Evolutionary conservation across 1,140 invertebrate species (phyloP), one percentile per base, ranked within the genome.

Genomic region (Micrasema longulum): DNA sequence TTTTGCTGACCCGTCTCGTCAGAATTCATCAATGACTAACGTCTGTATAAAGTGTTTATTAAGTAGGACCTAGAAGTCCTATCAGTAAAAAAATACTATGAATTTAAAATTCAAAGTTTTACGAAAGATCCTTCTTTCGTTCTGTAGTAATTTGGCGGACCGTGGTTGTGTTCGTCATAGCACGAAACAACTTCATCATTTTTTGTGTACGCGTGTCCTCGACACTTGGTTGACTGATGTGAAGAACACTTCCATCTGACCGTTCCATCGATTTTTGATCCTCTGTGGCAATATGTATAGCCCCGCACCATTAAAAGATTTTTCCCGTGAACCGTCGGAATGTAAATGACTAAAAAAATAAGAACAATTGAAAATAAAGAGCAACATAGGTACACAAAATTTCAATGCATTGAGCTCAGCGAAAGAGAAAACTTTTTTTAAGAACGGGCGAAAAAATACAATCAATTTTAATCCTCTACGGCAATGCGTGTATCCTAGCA

Each of bases 161-260:
- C 22, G 16, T 71, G 69, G 23, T 71, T 71, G 22, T 71, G 69
- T 11, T 18, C 16, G 3, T 23, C 38, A 10, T n/a, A 50, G 14
- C n/a, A n/a, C 4, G 4, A 5, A 0, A 52, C 31, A n/a, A 71
- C 3, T 1, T 16, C 22, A n/a, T 43, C 47, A 14, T 52, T 35
- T 16, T 23, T 36, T 12, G 57, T 71, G 22, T 23, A 64, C n/a
- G 50, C 69, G n/a, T 20, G 22, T 20, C 45, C 69, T 18, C 48
- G 18, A 35, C 69, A 71, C 1, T 43, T 10, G 14, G 23, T 64
- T n/a, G 16, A 36, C 14, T 60, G 22, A 11, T 71, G 20, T n/a
- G 60, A 47, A 10, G 63, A 71, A 31, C 69, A 71, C 26, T 45
- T 5, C 69, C 60, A 71, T 14, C 63, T 53, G 14, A 18, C 10